phyloP scores from a whole-genome alignment of 2,888 invertebrate genomes.

The Monopis laevigella region DNA sequence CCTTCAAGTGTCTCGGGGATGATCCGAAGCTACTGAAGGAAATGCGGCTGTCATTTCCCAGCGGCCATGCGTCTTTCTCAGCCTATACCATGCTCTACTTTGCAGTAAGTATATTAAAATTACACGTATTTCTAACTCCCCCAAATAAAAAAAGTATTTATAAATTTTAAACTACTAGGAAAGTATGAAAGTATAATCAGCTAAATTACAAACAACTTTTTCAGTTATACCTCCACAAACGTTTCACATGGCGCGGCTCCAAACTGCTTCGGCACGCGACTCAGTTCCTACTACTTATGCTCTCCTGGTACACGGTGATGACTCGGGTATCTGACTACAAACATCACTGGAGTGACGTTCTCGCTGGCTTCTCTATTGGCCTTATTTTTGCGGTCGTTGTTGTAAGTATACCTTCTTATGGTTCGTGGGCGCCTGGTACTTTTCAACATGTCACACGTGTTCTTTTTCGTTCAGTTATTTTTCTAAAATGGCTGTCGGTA shows the following conservation, averaged over 20 bases:
- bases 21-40: slow-evolving; percentile 72
- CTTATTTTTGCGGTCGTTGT: slow-evolving; percentile 72
- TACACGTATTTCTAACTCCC: too few relatives aligned
- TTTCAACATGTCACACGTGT: too few relatives aligned
- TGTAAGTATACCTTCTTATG: slow-evolving; percentile 75
- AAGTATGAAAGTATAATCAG: too few relatives aligned
- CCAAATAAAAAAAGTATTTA: too few relatives aligned
- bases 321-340: slow-evolving; percentile 95
- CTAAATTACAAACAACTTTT: slow-evolving; percentile 21
- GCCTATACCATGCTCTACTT: slow-evolving; percentile 88
- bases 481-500: too few relatives aligned
- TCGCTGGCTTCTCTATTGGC: slow-evolving; percentile 81
- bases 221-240: slow-evolving; percentile 88
- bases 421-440: too few relatives aligned
- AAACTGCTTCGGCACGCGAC: slow-evolving; percentile 85
- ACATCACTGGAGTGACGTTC: slow-evolving; percentile 97
- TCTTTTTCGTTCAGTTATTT: too few relatives aligned
- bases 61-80: slow-evolving; percentile 91
- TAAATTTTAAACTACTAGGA: too few relatives aligned
- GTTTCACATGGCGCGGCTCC: slow-evolving; percentile 83
- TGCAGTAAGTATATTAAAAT: slow-evolving; percentile 83
- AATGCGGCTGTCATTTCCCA: slow-evolving; percentile 88
- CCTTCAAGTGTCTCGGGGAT: slow-evolving; percentile 71
- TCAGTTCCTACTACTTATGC: slow-evolving; percentile 81
- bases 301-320: slow-evolving; percentile 89